These are phyloP conservation scores for Clamator glandarius DNA, from an alignment of 2,797 vertebrate species.

Conservation along the genomic window DNA sequence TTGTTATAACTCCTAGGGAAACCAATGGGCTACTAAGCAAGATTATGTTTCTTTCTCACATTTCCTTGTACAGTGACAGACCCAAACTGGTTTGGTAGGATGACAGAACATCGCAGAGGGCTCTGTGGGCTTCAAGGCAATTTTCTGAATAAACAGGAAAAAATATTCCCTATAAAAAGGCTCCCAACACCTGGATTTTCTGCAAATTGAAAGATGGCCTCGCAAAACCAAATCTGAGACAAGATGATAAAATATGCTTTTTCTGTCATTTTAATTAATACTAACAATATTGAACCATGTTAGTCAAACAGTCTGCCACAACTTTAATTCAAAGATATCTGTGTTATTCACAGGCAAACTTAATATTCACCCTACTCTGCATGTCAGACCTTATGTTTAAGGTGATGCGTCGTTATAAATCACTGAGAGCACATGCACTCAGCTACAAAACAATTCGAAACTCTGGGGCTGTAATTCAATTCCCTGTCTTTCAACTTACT, in stretches of 20 bases:
- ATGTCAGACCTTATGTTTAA: background rate
- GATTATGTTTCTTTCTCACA: background rate
- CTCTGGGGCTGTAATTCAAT: background rate
- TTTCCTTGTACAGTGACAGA: background rate
- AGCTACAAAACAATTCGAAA: background rate
- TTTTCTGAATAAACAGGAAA: background rate
- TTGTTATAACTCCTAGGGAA: no score
- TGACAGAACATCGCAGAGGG: background rate
- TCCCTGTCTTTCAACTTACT: background rate
- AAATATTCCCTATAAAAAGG: background rate
- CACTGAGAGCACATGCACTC: background rate
- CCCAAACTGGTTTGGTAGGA: background rate
- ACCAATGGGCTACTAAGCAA: background rate
- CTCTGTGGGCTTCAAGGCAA: background rate
- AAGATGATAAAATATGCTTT: background rate
- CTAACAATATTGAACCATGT: background rate
- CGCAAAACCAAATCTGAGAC: background rate
- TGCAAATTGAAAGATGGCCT: background rate
- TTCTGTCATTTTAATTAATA: background rate
- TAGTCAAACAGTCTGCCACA: background rate
- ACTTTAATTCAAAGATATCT: background rate
- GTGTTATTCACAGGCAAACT: background rate
- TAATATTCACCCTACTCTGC: fast-evolving
- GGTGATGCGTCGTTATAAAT: background rate
- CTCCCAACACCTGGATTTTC: background rate